phyloP scores from a whole-genome alignment of 2,797 vertebrate genomes.

The Bradypodion ventrale region DNA sequence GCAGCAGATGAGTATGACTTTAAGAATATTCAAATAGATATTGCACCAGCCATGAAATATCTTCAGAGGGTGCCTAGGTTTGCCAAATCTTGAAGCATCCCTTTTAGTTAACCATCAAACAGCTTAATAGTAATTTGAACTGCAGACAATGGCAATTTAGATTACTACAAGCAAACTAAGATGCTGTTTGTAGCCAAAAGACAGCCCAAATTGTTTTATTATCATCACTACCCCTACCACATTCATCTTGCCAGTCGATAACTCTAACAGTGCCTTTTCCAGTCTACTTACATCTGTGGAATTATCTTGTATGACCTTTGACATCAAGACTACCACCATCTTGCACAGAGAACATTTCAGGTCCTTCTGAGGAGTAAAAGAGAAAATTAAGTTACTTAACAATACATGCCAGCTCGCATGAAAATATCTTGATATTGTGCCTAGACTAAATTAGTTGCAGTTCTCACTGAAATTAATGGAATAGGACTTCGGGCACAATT shows the following conservation, averaged over 20 bases:
- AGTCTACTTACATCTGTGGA: constrained; percentile 82
- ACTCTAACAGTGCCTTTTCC: too few species aligned
- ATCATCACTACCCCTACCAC: background rate
- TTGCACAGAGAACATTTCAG: constrained; percentile 91
- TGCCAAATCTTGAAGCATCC: background rate
- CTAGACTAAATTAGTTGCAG: background rate
- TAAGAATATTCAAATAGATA: background rate
- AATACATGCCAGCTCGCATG: background rate
- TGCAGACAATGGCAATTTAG: background rate
- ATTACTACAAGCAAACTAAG: background rate
- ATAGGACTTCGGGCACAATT: background rate
- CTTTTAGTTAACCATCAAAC: background rate
- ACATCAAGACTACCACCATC: constrained; percentile 79
- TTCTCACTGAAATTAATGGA: background rate
- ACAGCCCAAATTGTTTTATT: background rate
- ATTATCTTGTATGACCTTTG: constrained; percentile 87
- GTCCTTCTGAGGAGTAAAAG: constrained; percentile 74
- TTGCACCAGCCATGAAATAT: background rate
- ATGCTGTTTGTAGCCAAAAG: background rate
- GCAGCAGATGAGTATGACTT: too few species aligned
- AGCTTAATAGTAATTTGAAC: background rate
- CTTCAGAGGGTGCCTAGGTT: background rate
- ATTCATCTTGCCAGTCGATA: background rate
- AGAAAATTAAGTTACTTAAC: background rate
- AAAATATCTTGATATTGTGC: background rate